Evolutionary conservation across 2,888 invertebrate species (phyloP).

Genomic region (Sinotaia quadrata): DNA sequence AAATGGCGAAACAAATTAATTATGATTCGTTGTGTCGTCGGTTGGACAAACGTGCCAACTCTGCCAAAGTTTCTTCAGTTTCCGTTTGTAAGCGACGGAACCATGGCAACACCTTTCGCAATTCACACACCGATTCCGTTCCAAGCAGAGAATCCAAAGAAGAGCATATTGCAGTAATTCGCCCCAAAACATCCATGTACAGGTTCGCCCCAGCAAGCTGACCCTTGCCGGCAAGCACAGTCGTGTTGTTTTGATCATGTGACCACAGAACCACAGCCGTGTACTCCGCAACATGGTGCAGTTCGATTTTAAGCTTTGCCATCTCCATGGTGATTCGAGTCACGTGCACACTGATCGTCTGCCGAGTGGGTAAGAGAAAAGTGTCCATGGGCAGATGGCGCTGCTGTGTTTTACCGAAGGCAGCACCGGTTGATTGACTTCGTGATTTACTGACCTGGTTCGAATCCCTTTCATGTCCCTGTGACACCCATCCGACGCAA

Average conservation of each 20-base stretch:
- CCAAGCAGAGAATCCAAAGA: not conserved
- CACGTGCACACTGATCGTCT: not conserved
- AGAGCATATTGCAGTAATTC: not conserved
- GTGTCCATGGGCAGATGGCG: no score
- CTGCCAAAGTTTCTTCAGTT: not conserved
- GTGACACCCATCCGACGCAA: no score
- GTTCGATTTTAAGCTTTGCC: not conserved
- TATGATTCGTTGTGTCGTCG: no score
- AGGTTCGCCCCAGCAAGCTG: not conserved
- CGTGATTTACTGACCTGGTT: no score
- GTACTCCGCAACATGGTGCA: not conserved
- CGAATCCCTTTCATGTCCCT: no score
- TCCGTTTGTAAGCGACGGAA: not conserved
- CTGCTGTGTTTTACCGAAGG: no score
- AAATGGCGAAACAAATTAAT: no score
- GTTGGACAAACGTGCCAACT: no score
- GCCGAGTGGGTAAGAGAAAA: no score
- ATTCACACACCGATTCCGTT: not conserved
- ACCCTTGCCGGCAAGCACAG: not conserved
- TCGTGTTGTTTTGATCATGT: not conserved
- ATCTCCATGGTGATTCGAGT: not conserved
- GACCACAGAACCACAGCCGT: not conserved
- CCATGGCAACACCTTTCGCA: not conserved
- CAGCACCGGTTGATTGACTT: no score
- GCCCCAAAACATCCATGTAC: not conserved